Percentiles rank a stretch among this genome's conserved stretches.
Conservation (phyloP, 2,113 vertebrate species). For the Sapajus apella region DNA sequence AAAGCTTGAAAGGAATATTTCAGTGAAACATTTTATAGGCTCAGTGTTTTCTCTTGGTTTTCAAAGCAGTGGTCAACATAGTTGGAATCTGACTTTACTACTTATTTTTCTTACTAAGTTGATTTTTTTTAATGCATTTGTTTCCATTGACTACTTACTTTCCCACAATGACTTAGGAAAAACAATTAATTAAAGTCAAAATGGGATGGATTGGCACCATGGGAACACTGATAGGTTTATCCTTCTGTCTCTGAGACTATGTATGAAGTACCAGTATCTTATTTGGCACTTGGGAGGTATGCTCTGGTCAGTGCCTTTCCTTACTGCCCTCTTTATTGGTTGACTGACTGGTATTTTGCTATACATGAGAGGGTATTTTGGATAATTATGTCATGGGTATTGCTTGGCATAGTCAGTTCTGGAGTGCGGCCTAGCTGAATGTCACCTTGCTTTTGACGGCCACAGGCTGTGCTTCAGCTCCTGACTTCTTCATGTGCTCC, state of each 20-base stretch:
- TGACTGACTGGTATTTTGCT: background rate
- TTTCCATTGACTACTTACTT: background rate
- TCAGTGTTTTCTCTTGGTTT: background rate
- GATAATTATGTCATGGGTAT: fast-evolving
- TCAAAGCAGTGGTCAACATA: background rate
- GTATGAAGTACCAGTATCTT: fast-evolving
- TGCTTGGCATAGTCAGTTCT: background rate
- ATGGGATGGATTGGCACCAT: background rate
- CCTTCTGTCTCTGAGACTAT: background rate
- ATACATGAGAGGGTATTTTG: background rate
- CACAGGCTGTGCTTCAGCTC: fast-evolving
- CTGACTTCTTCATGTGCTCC: too few relatives aligned
- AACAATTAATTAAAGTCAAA: background rate
- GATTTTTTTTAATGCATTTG: background rate
- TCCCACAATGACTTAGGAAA: background rate
- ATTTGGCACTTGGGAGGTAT: background rate
- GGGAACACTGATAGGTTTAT: background rate
- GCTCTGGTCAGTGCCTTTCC: background rate
- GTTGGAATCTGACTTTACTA: background rate
- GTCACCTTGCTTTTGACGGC: background rate
- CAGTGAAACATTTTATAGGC: background rate
- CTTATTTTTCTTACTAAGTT: background rate
- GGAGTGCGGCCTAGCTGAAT: background rate
- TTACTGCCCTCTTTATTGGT: too few relatives aligned
- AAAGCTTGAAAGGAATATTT: slow-evolving; percentile 31